Base-by-base conservation (phyloP, 1,140 invertebrate genomes). In the Wasmannia auropunctata region DNA sequence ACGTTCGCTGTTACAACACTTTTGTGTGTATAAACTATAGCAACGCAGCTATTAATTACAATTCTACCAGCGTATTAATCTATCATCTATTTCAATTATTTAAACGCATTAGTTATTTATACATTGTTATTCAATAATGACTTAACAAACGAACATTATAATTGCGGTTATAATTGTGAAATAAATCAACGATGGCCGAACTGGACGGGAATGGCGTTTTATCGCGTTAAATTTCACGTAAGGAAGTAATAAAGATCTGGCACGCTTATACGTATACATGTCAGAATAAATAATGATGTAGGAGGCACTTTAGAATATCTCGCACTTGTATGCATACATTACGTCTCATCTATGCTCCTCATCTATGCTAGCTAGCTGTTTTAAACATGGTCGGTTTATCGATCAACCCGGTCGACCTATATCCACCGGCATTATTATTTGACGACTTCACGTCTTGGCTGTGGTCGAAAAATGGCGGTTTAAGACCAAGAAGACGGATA, bases 361-460 rank as follows among this genome's bases (percentile, higher is more conserved):
- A 67, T 46, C 69, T 54, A 58, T 72, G 54, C 46, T 49, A 67
- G 65, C 63, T 28, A 46, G 19, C n/a, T 28, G 65, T 67, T 72
- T 81, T 58, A 72, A 81, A 81, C 37, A 74, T 43, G 31, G 72
- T 74, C 49, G 67, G 81, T 74, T 74, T 86, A 88, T 88, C 87
- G 87, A 89, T 7, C 86, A 58, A 11, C 22, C n/a, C 19, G 11
- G 87, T 77, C 74, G 87, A 86, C 87, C 87, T 63, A 88, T 88
- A 88, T 88, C 49, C 72, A 14, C n/a, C 49, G 16, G 65, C 51
- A 60, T 89, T 89, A 86, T 75, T 75, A 37, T 88, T 89, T 89
- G 76, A 88, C 28, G 58, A 85, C 51, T 88, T 74, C 34, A 54
- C 49, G 43, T 54, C 80, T 77, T 88, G 80, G 14, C 58, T 43